phyloP scores from a whole-genome alignment of 2,113 vertebrate species.

The Raja brachyura region DNA sequence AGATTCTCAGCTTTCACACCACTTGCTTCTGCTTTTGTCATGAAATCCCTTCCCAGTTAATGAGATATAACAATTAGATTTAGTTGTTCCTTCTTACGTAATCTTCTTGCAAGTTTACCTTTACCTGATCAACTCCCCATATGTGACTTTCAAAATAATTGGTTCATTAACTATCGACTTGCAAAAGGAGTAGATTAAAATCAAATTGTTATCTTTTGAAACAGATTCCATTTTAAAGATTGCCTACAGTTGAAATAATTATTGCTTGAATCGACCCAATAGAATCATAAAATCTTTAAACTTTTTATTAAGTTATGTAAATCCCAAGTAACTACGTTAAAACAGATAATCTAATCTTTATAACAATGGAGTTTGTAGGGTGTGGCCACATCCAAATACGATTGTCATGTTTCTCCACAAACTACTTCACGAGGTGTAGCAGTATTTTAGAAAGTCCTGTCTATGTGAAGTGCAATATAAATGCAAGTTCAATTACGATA shows the following conservation, averaged over 20 bases:
- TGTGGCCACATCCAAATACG: not conserved
- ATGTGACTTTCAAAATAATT: not conserved
- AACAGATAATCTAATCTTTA: not conserved
- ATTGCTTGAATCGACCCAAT: not conserved
- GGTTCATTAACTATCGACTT: not conserved
- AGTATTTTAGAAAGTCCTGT: not conserved
- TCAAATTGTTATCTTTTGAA: not conserved
- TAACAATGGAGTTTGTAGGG: not conserved
- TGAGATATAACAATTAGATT: not conserved
- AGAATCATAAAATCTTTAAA: not conserved
- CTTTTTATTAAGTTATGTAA: not conserved
- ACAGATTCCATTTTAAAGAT: not conserved
- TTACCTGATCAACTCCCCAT: not conserved
- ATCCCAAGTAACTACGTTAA: no score
- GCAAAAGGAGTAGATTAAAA: conserved; percentile 7
- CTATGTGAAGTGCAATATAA: not conserved
- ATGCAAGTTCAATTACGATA: not conserved
- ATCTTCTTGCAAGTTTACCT: not conserved
- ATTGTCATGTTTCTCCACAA: not conserved
- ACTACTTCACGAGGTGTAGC: not conserved
- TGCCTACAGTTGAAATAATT: not conserved
- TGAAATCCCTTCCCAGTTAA: not conserved
- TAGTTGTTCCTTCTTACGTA: not conserved
- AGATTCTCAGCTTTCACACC: not conserved
- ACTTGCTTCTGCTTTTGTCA: not conserved